Base-by-base conservation (phyloP, 2,888 invertebrate genomes). In the Matsumyia berberina region DNA sequence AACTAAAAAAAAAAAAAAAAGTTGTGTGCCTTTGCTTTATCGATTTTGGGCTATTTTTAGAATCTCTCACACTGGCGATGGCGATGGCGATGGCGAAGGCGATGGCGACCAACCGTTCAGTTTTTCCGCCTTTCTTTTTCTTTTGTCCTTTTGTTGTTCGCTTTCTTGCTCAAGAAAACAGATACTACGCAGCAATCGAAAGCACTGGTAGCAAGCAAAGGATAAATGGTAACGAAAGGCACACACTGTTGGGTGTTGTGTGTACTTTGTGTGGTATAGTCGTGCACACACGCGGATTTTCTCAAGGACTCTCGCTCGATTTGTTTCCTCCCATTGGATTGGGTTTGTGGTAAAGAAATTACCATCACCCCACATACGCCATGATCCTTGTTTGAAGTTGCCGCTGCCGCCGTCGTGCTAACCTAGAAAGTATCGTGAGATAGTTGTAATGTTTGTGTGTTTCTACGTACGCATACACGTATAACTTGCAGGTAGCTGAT, bases 1-100 rank as follows among this genome's bases (percentile, higher is more conserved):
- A 77, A 53, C 70, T 77, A 70, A 44, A 57, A 70, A 76, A 82
- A 77, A 53, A 70, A 44, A 57, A 70, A 76, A 82, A 77, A 53
- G 72, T 78, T 83, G 72, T 83, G 72, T 24, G 24, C 24, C 24
- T 24, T 24, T 24, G 24, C 82, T 83, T 78, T 78, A 83, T 83
- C 72, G 82, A 83, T 83, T 83, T 83, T 78, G 55, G 31, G 72
- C 64, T 83, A 83, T 83, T 78, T 83, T 72, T 78, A 78, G 73
- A 78, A 78, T 62, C 8, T 51, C 82, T 60, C 78, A 78, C 67
- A 62, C 70, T 53, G 72, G 33, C 46, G 1, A 24, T 24, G 24
- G 24, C 24, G 24, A 24, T 24, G 24, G 24, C 24, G 24, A 24
- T 4, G n/a, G n/a, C n/a, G n/a, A n/a, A n/a, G n/a, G n/a, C n/a